Evolutionary conservation across 2,797 vertebrate genomes (phyloP).

Genomic region (Streptopelia turtur): DNA sequence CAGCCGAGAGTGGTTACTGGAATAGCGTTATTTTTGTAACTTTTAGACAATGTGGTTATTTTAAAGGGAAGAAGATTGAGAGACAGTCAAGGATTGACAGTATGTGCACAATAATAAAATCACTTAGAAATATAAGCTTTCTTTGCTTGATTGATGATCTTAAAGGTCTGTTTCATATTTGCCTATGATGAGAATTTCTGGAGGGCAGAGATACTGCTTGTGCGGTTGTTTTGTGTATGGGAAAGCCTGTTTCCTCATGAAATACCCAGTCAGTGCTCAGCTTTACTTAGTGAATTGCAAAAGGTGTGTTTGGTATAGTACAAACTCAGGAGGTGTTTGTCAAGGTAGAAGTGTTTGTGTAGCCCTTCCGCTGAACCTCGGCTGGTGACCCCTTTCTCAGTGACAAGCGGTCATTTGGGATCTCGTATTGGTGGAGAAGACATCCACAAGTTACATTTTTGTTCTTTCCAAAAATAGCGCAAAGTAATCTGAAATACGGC

Average conservation of each 20-base stretch:
- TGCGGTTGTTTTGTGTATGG: background rate
- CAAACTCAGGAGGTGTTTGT: background rate
- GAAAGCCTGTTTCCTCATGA: background rate
- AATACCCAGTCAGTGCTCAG: background rate
- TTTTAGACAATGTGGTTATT: background rate
- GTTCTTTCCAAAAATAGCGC: background rate
- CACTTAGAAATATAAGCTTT: background rate
- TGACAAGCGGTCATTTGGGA: background rate
- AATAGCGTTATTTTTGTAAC: background rate
- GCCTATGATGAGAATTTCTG: background rate
- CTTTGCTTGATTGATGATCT: background rate
- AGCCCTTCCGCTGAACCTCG: background rate
- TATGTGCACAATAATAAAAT: background rate
- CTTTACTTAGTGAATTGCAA: background rate
- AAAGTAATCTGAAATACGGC: background rate
- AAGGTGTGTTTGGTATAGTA: rapidly evolving
- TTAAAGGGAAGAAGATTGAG: background rate
- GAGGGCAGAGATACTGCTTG: background rate
- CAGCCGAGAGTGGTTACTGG: background rate
- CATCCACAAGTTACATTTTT: background rate
- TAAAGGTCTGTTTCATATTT: background rate
- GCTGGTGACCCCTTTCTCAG: background rate
- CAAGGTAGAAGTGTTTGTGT: background rate
- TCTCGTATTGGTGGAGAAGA: background rate
- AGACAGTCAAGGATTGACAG: background rate